A percentile compares a stretch with the other conserved stretches of the same genome.
These are phyloP conservation scores for Apoda limacodes DNA, from an alignment of 2,888 invertebrate species.

Conservation along the genomic window DNA sequence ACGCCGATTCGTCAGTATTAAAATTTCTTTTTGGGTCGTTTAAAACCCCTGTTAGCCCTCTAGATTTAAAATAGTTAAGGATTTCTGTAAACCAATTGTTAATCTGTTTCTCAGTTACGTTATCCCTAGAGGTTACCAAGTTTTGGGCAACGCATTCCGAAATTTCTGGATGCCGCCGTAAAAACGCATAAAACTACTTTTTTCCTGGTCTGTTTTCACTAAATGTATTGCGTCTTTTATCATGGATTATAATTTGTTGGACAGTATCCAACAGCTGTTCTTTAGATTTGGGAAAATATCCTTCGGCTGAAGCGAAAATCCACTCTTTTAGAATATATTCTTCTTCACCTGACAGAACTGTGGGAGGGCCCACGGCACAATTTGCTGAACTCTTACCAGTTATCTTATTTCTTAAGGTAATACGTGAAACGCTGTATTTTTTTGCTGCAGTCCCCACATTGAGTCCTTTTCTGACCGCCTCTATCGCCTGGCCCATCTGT, in stretches of 20 bases:
- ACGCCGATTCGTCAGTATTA: constrained; percentile 25
- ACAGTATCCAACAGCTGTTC: constrained; percentile 7
- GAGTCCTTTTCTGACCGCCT: constrained; percentile 7
- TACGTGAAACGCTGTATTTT: constrained; percentile 10
- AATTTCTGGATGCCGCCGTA: constrained; percentile 20
- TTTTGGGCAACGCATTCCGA: constrained; percentile 22
- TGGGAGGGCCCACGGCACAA: constrained; percentile 8
- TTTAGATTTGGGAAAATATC: constrained; percentile 6
- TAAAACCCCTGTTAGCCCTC: constrained; percentile 10
- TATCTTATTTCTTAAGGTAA: constrained; percentile 6
- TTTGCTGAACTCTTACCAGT: constrained; percentile 8
- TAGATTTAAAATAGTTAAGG: constrained; percentile 16
- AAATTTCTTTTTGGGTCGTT: constrained; percentile 23
- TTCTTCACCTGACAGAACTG: constrained; percentile 1
- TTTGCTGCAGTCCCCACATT: constrained; percentile 7
- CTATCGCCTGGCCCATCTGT: constrained; percentile 6
- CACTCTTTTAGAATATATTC: constrained; percentile 6
- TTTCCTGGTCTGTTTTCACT: constrained; percentile 23
- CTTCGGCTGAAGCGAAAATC: constrained; percentile 1
- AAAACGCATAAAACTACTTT: no score
- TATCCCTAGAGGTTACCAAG: constrained; percentile 10
- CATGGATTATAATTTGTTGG: background rate
- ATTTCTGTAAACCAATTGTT: constrained; percentile 23
- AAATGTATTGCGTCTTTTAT: constrained; percentile 12
- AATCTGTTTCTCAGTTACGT: constrained; percentile 16